phyloP scores from a whole-genome alignment of 2,113 vertebrate species.

The Prunella fulvescens region DNA sequence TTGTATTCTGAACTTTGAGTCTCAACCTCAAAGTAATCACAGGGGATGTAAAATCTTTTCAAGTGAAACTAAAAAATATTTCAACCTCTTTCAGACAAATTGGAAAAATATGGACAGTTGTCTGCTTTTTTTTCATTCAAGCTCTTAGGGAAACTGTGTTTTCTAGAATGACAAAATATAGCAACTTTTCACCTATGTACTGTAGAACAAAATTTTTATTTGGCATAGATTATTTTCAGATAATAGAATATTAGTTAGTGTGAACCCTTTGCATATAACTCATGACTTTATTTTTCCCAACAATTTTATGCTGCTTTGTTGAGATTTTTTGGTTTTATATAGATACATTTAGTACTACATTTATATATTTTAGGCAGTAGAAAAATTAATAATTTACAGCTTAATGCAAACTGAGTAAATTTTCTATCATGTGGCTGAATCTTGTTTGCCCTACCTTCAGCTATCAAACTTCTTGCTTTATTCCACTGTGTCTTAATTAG shows the following conservation, averaged over 20 bases:
- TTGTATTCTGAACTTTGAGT: neutral
- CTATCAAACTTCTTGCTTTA: neutral
- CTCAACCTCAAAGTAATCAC: neutral
- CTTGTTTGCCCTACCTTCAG: neutral
- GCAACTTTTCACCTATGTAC: neutral
- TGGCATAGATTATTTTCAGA: neutral
- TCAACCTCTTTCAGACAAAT: neutral
- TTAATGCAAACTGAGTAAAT: neutral
- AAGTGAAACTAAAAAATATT: neutral
- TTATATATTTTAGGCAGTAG: neutral
- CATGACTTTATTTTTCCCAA: neutral
- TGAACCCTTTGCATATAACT: neutral
- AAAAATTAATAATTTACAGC: neutral
- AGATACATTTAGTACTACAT: neutral
- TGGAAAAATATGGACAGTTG: neutral
- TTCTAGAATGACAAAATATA: neutral
- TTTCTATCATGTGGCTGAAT: neutral
- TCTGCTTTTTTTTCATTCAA: neutral
- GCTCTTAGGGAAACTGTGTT: neutral
- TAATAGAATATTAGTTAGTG: neutral
- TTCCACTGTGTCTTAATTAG: neutral
- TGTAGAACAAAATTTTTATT: neutral
- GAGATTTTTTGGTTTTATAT: neutral
- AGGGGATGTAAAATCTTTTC: neutral
- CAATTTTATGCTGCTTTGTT: neutral